Conservation (phyloP, 2,888 invertebrate genomes). For the Thymelicus acteon region DNA sequence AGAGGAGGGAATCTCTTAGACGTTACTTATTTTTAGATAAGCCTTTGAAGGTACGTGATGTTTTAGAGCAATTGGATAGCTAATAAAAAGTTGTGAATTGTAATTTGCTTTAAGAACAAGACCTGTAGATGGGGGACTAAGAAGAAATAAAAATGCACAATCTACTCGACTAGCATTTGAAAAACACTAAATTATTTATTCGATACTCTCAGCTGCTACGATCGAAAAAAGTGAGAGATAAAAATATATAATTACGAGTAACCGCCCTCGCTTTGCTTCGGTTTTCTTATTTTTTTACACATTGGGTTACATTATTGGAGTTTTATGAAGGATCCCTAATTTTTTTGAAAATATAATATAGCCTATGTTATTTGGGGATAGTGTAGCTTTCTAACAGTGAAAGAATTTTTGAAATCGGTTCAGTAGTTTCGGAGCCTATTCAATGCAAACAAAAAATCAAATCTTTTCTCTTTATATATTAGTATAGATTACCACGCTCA, state of each 20-base stretch:
- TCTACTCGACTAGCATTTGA: background rate
- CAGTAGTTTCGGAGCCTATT: too few species aligned
- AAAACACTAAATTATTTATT: background rate
- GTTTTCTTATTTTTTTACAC: too few species aligned
- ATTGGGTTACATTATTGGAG: too few species aligned
- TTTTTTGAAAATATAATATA: too few species aligned
- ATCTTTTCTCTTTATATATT: too few species aligned
- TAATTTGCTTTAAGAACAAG: background rate
- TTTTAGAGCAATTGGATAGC: background rate
- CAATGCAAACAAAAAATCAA: too few species aligned
- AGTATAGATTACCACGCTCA: background rate
- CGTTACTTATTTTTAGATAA: background rate
- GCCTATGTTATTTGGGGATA: too few species aligned
- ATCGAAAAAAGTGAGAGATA: background rate
- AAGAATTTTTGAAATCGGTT: too few species aligned
- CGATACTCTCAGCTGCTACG: background rate
- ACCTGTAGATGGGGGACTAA: background rate
- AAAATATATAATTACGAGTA: too few species aligned
- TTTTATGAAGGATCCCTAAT: too few species aligned
- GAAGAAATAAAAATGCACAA: background rate
- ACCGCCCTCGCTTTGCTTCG: too few species aligned
- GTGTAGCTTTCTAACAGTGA: too few species aligned
- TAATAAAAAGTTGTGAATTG: conserved; percentile 3
- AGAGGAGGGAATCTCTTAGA: conserved; percentile 9
- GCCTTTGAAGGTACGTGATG: conserved; percentile 4